Evolutionary conservation across 2,113 vertebrate genomes (phyloP), one percentile per base, ranked within the genome.

Genomic region (Leptocoma aspasia): DNA sequence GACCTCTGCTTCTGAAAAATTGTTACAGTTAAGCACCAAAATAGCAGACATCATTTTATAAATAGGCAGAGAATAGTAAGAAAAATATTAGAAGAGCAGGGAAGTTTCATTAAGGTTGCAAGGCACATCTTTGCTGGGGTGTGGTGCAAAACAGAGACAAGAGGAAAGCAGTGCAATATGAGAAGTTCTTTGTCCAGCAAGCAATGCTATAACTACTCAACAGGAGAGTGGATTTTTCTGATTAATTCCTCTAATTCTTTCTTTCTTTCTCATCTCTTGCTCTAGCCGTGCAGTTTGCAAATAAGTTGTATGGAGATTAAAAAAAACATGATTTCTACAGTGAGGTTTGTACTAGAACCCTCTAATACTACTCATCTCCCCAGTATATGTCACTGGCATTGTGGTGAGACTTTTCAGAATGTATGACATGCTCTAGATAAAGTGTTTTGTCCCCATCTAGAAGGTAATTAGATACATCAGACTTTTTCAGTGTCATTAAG

Each of bases 11-110:
- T 76, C 53, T 85, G 66, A 90, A 87, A 86, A 91, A 73, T 4
- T 80, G 75, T 88, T 73, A 91, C 49, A 61, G 31, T 66, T 60
- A 23, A 42, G 75, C 39, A 85, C 82, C 35, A 93, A 91, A 93
- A 91, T 50, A 96, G 93, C 54, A 94, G 61, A 54, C 45, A 63
- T 79, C 12, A 28, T 77, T 87, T 88, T 92, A 89, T 59, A 86
- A 92, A 92, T 70, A 92, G 70, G 22, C 61, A 80, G 27, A 89
- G 52, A 39, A 53, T 18, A 61, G 70, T 23, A 30, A 79, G 39
- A 85, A 94, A 94, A 94, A 61, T 59, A 66, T 26, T 71, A 88
- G 39, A 82, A 93, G 60, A 82, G 28, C 57, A 26, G 16, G 33
- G 53, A 77, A 77, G 23, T 52, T 86, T 76, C 21, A 5, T 47